Conservation (phyloP, 2,113 vertebrate species). For the Phaetusa simplex region DNA sequence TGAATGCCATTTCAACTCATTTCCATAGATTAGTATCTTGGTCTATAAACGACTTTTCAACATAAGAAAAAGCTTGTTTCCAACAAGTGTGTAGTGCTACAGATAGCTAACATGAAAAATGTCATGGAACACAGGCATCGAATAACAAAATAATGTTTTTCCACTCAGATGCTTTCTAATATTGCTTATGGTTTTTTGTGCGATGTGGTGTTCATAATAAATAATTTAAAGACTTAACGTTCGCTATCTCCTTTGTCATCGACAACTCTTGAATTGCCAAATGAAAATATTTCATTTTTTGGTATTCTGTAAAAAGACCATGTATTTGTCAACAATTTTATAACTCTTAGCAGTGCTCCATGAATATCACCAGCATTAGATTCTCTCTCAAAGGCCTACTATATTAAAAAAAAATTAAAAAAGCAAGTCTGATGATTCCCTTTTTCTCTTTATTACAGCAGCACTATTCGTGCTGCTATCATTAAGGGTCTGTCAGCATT, state of each 20-base stretch:
- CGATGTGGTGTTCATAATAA: neutral
- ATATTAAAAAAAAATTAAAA: neutral
- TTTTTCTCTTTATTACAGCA: slow-evolving; percentile 40
- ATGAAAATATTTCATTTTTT: slow-evolving; percentile 33
- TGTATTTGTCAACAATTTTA: slow-evolving; percentile 49
- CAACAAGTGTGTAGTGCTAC: neutral
- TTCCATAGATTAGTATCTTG: neutral
- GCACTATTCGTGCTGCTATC: neutral
- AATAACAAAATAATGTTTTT: slow-evolving; percentile 63
- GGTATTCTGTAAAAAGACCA: neutral
- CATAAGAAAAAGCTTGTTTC: neutral
- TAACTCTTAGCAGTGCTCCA: slow-evolving; percentile 10
- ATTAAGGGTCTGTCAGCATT: slow-evolving; percentile 32
- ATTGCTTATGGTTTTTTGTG: neutral
- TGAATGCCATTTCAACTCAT: neutral
- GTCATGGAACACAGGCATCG: neutral
- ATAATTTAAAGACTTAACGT: slow-evolving; percentile 17
- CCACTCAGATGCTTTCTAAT: slow-evolving; percentile 52
- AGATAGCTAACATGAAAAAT: slow-evolving; percentile 55
- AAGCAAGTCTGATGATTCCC: neutral
- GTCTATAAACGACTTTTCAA: neutral
- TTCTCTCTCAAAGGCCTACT: slow-evolving; percentile 22
- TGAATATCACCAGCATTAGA: slow-evolving; percentile 20
- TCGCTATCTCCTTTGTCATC: slow-evolving; percentile 9
- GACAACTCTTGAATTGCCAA: neutral